These are phyloP conservation scores for Psittacara wagleri DNA, from an alignment of 2,113 vertebrate species.

Conservation along the genomic window DNA sequence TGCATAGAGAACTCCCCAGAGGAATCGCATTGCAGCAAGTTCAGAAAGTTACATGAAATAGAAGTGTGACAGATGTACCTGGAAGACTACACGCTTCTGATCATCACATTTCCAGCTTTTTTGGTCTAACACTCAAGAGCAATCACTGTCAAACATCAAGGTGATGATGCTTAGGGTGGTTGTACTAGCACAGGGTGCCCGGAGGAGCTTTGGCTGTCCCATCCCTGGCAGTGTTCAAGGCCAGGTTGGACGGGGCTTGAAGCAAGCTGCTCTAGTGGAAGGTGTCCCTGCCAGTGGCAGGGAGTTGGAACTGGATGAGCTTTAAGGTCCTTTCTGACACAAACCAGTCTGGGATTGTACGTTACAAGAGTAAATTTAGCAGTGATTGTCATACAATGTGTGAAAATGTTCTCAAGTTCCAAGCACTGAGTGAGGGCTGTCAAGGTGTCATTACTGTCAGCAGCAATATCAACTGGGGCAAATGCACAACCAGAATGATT, in stretches of 20 bases:
- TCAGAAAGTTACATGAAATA: neutral
- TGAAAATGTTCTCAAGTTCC: neutral
- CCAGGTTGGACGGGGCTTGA: neutral
- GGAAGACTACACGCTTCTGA: neutral
- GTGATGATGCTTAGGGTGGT: neutral
- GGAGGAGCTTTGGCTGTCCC: neutral
- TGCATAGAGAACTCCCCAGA: neutral
- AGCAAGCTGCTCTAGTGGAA: neutral
- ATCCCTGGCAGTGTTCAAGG: neutral
- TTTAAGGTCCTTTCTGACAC: no score
- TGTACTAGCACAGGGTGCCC: neutral
- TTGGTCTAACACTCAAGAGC: neutral
- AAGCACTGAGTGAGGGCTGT: neutral
- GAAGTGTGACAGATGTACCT: neutral
- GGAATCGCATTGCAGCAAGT: neutral
- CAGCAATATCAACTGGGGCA: neutral
- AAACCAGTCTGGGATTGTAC: no score
- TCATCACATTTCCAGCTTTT: neutral
- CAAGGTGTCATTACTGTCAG: neutral
- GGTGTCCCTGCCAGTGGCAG: neutral
- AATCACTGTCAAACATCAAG: neutral
- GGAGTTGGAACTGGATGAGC: no score
- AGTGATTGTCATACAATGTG: neutral
- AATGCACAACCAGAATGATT: neutral
- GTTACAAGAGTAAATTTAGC: neutral